Percentiles rank a stretch among this genome's conserved stretches.
Conservation (phyloP, 2,888 invertebrate species). For the Scrobipalpa atriplicella region DNA sequence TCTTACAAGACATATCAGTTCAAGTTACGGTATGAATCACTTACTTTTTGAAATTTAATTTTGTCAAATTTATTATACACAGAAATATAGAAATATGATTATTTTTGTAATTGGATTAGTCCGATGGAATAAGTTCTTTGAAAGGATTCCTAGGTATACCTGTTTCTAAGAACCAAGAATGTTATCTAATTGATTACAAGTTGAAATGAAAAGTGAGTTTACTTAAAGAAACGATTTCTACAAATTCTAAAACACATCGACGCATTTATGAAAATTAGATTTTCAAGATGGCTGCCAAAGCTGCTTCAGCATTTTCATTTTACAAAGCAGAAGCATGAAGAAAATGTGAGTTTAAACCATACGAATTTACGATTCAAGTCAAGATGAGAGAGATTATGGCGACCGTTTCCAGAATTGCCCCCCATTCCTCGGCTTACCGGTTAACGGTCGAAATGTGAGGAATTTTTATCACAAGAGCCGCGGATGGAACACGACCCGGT, state of each 20-base stretch:
- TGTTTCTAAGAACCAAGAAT: too few species aligned
- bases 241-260: background rate
- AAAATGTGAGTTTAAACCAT: slow-evolving; percentile 18
- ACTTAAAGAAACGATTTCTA: background rate
- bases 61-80: too few species aligned
- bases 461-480: slow-evolving; percentile 63
- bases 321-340: background rate
- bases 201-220: background rate
- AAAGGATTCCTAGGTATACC: too few species aligned
- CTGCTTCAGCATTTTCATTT: slow-evolving; percentile 10
- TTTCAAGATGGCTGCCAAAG: background rate
- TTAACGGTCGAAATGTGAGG: slow-evolving; percentile 57
- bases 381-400: slow-evolving; percentile 40
- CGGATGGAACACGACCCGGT: slow-evolving; percentile 48
- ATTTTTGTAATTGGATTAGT: too few species aligned
- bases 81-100: too few species aligned
- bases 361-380: slow-evolving; percentile 28
- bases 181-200: too few species aligned
- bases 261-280: background rate
- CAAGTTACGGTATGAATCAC: too few species aligned
- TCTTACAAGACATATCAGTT: too few species aligned
- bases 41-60: too few species aligned
- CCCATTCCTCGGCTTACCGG: slow-evolving; percentile 47
- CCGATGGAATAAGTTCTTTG: too few species aligned
- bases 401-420: slow-evolving; percentile 49